Conservation (phyloP, 2,113 vertebrate genomes). For the Rhinolophus ferrumequinum region DNA sequence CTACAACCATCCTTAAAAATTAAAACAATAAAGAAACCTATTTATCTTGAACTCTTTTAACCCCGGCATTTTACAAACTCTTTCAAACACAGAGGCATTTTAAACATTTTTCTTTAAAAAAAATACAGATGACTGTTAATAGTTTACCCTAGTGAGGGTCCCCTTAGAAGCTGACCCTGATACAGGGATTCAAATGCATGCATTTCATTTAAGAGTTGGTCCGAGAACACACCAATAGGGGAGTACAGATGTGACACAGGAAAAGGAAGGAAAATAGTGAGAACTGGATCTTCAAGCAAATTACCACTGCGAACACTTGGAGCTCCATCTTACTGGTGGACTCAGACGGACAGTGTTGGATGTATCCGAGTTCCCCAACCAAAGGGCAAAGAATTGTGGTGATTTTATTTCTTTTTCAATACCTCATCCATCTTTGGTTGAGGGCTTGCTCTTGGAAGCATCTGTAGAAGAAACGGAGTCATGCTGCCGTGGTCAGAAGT, state of each 20-base stretch:
- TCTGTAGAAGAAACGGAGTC: not conserved
- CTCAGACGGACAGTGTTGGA: not conserved
- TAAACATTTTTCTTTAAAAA: not conserved
- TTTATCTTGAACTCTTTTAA: not conserved
- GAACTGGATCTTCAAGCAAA: not conserved
- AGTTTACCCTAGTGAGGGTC: not conserved
- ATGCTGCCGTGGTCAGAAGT: not conserved
- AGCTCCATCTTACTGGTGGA: accelerated
- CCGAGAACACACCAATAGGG: no score
- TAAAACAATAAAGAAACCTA: not conserved
- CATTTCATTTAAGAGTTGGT: not conserved
- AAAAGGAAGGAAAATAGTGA: not conserved
- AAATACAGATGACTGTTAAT: not conserved
- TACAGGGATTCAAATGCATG: not conserved
- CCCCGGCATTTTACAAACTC: not conserved
- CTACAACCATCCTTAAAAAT: not conserved
- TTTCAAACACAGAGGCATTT: not conserved
- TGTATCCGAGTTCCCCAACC: not conserved
- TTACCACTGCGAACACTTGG: accelerated
- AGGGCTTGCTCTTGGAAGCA: not conserved
- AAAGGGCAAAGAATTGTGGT: not conserved
- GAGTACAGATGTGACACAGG: not conserved
- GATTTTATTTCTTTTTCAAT: not conserved
- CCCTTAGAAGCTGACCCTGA: not conserved
- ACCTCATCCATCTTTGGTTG: not conserved